Evolutionary conservation across 2,113 vertebrate genomes (phyloP).

Genomic region (Sinocyclocheilus grahami): DNA sequence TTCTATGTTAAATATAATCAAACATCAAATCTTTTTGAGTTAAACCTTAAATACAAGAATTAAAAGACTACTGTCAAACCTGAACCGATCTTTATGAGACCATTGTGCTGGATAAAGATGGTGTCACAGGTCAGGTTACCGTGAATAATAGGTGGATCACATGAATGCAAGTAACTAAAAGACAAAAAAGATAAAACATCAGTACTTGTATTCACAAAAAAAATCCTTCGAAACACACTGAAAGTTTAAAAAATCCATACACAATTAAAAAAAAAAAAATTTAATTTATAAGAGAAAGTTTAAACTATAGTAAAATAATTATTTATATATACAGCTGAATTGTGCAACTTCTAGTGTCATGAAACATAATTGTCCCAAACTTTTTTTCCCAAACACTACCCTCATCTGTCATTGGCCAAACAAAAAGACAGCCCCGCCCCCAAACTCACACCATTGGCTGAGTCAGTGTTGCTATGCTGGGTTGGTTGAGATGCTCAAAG

Average conservation of each 20-base stretch:
- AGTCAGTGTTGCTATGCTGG: neutral
- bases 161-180: constrained; percentile 89
- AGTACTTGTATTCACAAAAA: neutral
- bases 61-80: constrained; percentile 67
- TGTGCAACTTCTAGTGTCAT: neutral
- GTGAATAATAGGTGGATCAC: constrained; percentile 91
- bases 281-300: too few relatives aligned
- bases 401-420: neutral
- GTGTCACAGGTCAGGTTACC: constrained; percentile 95
- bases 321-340: neutral
- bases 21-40: neutral
- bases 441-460: neutral
- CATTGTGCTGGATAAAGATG: constrained; percentile 97
- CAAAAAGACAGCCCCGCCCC: neutral
- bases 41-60: neutral
- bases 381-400: neutral
- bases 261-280: too few relatives aligned
- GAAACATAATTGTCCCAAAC: neutral
- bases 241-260: neutral
- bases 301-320: neutral
- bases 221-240: too few relatives aligned
- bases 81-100: constrained; percentile 95
- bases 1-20: neutral
- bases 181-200: constrained; percentile 23
- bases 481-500: neutral